These are phyloP conservation scores for Camelus bactrianus DNA, from an alignment of 2,113 vertebrate genomes.

Conservation along the genomic window DNA sequence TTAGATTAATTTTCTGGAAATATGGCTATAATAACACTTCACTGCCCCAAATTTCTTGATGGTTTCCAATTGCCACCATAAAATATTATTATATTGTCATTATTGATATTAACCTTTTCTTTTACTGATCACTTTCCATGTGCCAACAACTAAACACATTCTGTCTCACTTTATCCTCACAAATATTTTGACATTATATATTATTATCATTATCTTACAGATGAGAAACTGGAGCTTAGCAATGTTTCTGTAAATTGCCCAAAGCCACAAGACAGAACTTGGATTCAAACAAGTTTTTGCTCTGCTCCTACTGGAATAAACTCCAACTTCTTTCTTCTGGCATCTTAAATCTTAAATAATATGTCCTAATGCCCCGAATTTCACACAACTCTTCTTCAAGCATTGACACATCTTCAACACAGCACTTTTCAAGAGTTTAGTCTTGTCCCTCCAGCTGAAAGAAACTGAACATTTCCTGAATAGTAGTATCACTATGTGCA, in stretches of 20 bases:
- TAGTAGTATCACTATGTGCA: not conserved
- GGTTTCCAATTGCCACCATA: not conserved
- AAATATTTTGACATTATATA: not conserved
- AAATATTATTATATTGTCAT: not conserved
- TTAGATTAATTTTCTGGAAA: constrained; percentile 26
- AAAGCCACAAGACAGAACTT: not conserved
- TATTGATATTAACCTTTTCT: not conserved
- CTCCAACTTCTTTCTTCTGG: not conserved
- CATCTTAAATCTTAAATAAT: not conserved
- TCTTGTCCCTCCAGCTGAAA: not conserved
- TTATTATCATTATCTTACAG: not conserved
- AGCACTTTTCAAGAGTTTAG: not conserved
- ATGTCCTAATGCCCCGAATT: not conserved
- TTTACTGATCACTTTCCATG: not conserved
- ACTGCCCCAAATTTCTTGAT: not conserved
- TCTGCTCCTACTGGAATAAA: not conserved
- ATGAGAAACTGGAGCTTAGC: not conserved
- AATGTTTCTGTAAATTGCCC: not conserved
- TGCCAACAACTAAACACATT: not conserved
- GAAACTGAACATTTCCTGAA: not conserved
- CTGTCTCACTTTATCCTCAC: not conserved
- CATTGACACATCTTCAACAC: not conserved
- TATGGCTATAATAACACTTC: not conserved
- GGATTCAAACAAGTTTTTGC: not conserved
- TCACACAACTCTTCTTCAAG: not conserved